phyloP scores from a whole-genome alignment of 2,888 invertebrate genomes.

The Drosophila neotestacea region DNA sequence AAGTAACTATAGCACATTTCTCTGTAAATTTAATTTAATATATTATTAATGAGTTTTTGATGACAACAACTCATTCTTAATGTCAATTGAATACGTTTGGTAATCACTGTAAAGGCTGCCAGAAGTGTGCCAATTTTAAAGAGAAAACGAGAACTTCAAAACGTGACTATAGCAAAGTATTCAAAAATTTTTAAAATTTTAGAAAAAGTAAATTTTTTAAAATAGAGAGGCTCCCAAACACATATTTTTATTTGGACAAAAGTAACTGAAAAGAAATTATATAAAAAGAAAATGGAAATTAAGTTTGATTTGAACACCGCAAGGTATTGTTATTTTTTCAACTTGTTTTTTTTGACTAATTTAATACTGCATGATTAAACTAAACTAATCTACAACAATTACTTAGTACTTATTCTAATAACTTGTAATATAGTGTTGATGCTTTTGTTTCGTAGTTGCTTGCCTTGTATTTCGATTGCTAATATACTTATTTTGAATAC shows the following conservation, averaged over 20 bases:
- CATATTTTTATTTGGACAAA: neutral
- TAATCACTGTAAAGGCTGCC: neutral
- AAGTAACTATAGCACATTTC: neutral
- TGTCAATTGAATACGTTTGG: neutral
- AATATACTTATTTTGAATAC: conserved; percentile 17
- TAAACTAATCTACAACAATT: conserved; percentile 9
- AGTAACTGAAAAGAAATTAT: neutral
- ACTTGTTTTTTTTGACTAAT: conserved; percentile 23
- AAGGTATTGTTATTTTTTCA: conserved; percentile 31
- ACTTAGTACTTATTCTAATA: conserved; percentile 4
- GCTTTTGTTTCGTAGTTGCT: conserved; percentile 48
- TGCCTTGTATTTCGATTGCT: conserved; percentile 34
- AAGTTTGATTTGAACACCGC: conserved; percentile 14
- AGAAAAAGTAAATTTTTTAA: conserved; percentile 12
- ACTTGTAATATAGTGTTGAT: conserved; percentile 6
- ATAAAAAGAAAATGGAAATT: conserved; percentile 3
- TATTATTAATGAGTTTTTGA: too few relatives aligned
- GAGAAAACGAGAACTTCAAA: neutral
- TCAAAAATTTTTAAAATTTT: neutral
- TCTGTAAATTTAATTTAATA: too few relatives aligned
- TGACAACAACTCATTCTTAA: too few relatives aligned
- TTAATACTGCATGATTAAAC: conserved; percentile 54
- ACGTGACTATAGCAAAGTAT: neutral
- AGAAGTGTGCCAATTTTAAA: neutral
- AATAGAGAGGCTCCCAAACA: conserved; percentile 41